Evolutionary conservation across 2,888 invertebrate genomes (phyloP), one percentile per base, ranked within the genome.

Genomic region (Scaeva pyrastri): DNA sequence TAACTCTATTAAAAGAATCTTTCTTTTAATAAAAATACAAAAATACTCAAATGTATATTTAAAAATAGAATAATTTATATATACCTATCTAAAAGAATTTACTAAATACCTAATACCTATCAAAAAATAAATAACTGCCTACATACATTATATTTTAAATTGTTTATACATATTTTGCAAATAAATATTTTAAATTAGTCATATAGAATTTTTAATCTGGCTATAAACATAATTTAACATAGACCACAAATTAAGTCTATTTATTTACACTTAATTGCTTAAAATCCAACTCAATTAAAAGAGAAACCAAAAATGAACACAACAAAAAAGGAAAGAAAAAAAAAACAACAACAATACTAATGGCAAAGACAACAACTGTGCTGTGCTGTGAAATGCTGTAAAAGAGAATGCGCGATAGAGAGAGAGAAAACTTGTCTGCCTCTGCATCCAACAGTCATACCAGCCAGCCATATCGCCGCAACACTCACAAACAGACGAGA

Each of bases 261-360:
- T 31, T 68, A 58, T 68, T 16, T 48, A 68, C 58, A 68, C 68
- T 68, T 68, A 70, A 70, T 62, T 52, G 21, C 31, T 56, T 50
- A 48, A 64, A 79, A 64, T 79, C 50, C 73, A n/a, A 73, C 52
- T 73, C 21, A 79, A 41, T 58, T 31, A 48, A 70, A 74, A 74
- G 68, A 71, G 66, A 66, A 80, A 26, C 36, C 39, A 60, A 31
- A 43, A 66, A 48, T 64, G 31, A 52, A n/a, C n/a, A 19, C 60
- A 60, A 58, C 4, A 58, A 19, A n/a, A 8, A 68, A 39, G 19
- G 10, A 58, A 10, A 10, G 16, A 58, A 16, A 58, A 16, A 16
- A 58, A 56, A 56, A 56, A 26, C n/a, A 56, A 31, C 26, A 31
- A 50, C 23, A 14, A 23, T 23, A 50, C 23, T 26, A 23, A 23